These are phyloP conservation scores for Perca flavescens DNA, from an alignment of 2,113 vertebrate genomes.

Conservation along the genomic window DNA sequence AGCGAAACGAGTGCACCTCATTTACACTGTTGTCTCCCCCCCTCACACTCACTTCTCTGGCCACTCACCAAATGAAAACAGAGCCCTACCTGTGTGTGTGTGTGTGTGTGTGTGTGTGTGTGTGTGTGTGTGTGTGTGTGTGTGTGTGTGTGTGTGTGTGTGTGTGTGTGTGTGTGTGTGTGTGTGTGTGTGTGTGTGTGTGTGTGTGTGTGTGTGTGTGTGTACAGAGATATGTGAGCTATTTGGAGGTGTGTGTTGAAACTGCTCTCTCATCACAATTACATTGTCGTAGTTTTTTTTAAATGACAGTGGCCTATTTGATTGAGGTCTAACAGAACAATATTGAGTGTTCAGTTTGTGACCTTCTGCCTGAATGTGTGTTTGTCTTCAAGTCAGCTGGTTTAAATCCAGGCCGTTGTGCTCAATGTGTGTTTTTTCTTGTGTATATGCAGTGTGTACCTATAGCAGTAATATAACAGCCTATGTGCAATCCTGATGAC, in stretches of 20 bases:
- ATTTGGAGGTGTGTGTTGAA: constrained; percentile 22
- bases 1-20: constrained; percentile 72
- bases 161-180: too few relatives aligned
- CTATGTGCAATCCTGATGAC: constrained; percentile 25
- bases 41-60: constrained; percentile 39
- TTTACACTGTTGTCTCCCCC: constrained; percentile 56
- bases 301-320: constrained; percentile 41
- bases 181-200: background rate
- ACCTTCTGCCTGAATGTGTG: constrained; percentile 10
- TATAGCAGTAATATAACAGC: background rate
- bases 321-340: constrained; percentile 39
- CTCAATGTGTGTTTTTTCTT: background rate
- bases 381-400: background rate
- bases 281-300: constrained; percentile 57
- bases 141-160: constrained; percentile 15
- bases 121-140: background rate
- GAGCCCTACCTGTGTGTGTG: constrained; percentile 17
- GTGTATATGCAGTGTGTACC: background rate
- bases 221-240: background rate
- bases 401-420: background rate
- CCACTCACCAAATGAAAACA: constrained; percentile 66
- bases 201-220: too few relatives aligned
- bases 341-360: constrained; percentile 32
- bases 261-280: constrained; percentile 31
- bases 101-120: background rate